A percentile compares a stretch with the other conserved stretches of the same genome.
These are phyloP conservation scores for Oenanthe melanoleuca DNA, from an alignment of 2,113 vertebrate genomes.

Conservation along the genomic window DNA sequence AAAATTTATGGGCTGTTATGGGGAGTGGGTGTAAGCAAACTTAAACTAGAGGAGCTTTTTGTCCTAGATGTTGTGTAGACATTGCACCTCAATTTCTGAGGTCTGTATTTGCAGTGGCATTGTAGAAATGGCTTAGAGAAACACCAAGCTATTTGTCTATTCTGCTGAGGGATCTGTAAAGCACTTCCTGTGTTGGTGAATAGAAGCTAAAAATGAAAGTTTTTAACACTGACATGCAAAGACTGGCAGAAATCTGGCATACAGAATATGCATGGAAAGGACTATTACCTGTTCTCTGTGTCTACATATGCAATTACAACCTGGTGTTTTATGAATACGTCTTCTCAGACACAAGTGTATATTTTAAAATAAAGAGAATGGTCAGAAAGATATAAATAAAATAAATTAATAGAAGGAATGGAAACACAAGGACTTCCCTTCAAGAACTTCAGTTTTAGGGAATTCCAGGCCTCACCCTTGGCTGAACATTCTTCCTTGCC, in stretches of 20 bases:
- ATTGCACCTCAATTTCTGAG: background rate
- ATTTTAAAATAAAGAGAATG: background rate
- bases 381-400: background rate
- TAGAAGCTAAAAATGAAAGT: background rate
- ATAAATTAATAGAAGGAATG: background rate
- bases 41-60: background rate
- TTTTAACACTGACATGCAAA: background rate
- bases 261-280: background rate
- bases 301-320: background rate
- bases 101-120: background rate
- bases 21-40: background rate
- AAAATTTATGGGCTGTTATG: background rate
- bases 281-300: fast-evolving
- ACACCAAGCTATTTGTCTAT: background rate
- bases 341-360: background rate
- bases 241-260: fast-evolving
- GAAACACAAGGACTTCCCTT: background rate
- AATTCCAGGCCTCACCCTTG: background rate
- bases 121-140: background rate
- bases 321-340: background rate
- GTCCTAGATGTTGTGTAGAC: background rate
- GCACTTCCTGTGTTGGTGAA: background rate
- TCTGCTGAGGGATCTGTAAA: background rate
- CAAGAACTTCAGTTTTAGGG: background rate
- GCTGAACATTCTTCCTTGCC: background rate